phyloP scores from a whole-genome alignment of 2,113 vertebrate species.

The Puma concolor region DNA sequence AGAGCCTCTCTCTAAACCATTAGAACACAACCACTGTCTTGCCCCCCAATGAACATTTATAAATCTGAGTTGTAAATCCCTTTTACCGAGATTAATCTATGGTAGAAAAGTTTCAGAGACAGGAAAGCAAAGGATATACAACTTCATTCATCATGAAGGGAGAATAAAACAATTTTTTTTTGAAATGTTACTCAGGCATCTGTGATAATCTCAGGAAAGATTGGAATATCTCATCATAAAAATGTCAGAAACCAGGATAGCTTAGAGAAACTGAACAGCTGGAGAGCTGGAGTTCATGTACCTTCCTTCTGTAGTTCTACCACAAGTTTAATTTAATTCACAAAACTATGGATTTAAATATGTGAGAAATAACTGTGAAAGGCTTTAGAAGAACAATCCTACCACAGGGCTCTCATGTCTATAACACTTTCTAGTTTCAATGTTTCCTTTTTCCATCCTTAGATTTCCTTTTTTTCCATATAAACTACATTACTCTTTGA shows the following conservation, averaged over 20 bases:
- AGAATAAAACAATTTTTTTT: background rate
- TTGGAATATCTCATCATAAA: too few relatives aligned
- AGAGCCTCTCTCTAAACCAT: background rate
- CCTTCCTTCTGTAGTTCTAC: background rate
- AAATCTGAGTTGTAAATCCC: background rate
- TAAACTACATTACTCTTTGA: background rate
- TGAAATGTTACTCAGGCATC: background rate
- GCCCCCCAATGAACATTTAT: fast-evolving
- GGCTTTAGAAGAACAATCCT: background rate
- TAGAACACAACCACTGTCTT: background rate
- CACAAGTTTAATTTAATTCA: background rate
- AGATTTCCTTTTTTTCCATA: background rate
- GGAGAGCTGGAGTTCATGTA: background rate
- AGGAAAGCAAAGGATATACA: background rate
- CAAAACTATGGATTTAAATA: background rate
- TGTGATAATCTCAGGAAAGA: background rate
- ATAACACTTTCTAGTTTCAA: background rate
- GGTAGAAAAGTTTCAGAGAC: background rate
- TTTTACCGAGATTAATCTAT: background rate
- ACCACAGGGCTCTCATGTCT: background rate
- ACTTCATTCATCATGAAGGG: background rate
- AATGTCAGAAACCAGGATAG: background rate
- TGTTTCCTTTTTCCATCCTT: background rate
- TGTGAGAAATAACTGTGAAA: background rate
- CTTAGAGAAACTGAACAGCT: background rate